These are phyloP conservation scores for Anguilla obscura DNA, from an alignment of 2,797 vertebrate genomes.

Conservation along the genomic window DNA sequence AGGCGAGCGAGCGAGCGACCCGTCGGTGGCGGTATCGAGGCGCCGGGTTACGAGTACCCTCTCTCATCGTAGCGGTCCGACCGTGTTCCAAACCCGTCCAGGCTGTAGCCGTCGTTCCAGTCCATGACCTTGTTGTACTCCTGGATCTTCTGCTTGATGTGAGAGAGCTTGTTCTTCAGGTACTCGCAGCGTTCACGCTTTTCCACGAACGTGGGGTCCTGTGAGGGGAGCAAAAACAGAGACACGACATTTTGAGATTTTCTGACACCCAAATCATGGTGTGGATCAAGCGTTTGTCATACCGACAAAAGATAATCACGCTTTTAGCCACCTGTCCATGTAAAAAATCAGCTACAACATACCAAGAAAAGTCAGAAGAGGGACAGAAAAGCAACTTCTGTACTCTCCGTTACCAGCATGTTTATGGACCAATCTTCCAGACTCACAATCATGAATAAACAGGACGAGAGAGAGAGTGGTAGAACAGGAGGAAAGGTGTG, in stretches of 20 bases:
- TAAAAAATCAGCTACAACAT: background rate
- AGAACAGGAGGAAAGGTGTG: background rate
- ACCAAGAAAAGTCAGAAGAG: background rate
- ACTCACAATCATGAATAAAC: background rate
- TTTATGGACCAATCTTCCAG: background rate
- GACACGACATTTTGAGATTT: background rate
- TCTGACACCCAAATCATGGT: background rate
- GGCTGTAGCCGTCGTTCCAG: conserved; percentile 80
- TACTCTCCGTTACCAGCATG: background rate
- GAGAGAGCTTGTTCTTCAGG: conserved; percentile 93
- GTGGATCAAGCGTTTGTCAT: background rate
- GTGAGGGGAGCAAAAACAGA: conserved; percentile 27
- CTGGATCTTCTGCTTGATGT: conserved; percentile 96
- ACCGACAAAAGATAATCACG: background rate
- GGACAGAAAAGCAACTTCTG: background rate
- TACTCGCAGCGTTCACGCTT: conserved; percentile 97
- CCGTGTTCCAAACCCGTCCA: conserved; percentile 41
- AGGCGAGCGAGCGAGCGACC: background rate
- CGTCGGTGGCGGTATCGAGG: background rate
- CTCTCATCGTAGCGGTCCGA: background rate
- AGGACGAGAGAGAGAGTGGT: background rate
- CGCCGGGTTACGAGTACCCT: background rate
- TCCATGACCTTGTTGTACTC: conserved; percentile 96
- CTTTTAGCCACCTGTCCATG: background rate
- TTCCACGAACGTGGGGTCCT: conserved; percentile 92